Evolutionary conservation across 2,888 invertebrate species (phyloP).

Genomic region (Willowsia nigromaculata): DNA sequence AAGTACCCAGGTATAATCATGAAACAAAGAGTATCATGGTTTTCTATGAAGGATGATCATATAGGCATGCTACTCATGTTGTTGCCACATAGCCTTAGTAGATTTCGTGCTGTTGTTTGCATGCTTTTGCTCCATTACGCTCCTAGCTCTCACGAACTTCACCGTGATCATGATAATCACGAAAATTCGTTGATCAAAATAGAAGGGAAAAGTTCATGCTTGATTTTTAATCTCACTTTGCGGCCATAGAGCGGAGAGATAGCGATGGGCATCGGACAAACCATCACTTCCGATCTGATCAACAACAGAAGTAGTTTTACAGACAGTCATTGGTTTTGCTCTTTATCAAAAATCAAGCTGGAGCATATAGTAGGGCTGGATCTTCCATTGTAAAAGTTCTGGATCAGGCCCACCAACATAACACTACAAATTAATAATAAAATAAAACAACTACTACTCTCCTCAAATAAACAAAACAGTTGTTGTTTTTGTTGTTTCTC

Average conservation of each 20-base stretch:
- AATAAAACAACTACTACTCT: conserved; percentile 15
- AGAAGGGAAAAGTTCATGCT: conserved; percentile 21
- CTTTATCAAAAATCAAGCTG: conserved; percentile 11
- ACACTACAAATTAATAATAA: background rate
- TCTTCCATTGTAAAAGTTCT: background rate
- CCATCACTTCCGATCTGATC: conserved; percentile 22
- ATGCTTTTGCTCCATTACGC: conserved; percentile 25
- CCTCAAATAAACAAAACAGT: background rate
- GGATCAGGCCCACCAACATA: background rate
- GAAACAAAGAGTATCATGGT: conserved; percentile 20
- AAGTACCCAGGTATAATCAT: background rate
- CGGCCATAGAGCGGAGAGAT: background rate
- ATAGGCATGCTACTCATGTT: background rate
- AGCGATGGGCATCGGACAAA: background rate
- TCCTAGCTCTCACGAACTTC: conserved; percentile 9
- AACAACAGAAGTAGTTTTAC: background rate
- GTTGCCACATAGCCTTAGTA: background rate
- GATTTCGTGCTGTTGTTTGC: conserved; percentile 8
- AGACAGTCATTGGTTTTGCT: background rate
- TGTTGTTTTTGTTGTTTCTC: background rate
- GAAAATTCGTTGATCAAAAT: conserved; percentile 17
- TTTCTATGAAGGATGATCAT: background rate
- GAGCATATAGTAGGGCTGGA: background rate
- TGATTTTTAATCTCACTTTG: conserved; percentile 37
- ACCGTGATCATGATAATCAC: conserved; percentile 37